Conservation (phyloP, 1,140 invertebrate genomes). For the Eurosta solidaginis region DNA sequence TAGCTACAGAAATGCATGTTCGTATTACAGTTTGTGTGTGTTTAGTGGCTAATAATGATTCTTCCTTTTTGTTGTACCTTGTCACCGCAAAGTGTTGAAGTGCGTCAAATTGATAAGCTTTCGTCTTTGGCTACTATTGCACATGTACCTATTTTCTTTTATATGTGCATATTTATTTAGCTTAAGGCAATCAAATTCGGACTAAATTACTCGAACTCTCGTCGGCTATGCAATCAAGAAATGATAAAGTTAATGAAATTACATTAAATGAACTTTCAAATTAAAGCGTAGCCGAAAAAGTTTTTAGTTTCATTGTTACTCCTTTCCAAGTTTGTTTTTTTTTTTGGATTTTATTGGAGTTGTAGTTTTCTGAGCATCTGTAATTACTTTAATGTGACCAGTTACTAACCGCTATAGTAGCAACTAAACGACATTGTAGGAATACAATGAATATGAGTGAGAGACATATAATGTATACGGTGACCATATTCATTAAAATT, state of each 20-base stretch:
- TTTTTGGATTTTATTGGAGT: background rate
- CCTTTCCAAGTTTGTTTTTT: no score
- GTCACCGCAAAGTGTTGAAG: constrained; percentile 14
- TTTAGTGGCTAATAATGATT: background rate
- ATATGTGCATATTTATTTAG: no score
- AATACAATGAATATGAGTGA: no score
- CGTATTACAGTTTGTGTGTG: no score
- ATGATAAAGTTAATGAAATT: background rate
- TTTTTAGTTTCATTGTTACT: background rate
- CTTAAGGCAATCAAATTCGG: background rate
- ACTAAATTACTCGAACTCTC: background rate
- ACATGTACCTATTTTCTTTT: no score
- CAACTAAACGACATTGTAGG: no score
- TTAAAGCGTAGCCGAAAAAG: constrained; percentile 24
- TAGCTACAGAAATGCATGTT: no score
- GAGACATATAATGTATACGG: no score
- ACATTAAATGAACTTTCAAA: constrained; percentile 15
- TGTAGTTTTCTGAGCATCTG: background rate
- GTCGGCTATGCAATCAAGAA: background rate
- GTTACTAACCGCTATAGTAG: constrained; percentile 1
- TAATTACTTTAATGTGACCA: constrained; percentile 27
- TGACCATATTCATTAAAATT: no score
- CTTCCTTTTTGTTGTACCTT: background rate
- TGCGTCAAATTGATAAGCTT: background rate
- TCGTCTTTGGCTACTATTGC: background rate